These are phyloP conservation scores for Dipodomys ordii DNA, from an alignment of 2,113 vertebrate species.

Conservation along the genomic window DNA sequence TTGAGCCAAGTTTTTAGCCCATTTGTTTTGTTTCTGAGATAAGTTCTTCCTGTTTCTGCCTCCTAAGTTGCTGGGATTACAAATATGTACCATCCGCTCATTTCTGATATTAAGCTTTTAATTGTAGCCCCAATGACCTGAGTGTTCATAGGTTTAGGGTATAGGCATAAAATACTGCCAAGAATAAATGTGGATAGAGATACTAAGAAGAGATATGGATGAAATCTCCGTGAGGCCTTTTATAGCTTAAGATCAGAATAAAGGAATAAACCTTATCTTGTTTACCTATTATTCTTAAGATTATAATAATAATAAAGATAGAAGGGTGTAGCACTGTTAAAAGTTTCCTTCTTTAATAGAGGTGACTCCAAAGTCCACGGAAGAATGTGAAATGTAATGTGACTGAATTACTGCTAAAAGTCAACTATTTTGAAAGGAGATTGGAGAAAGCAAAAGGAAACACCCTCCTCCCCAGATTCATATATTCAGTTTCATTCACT, in stretches of 20 bases:
- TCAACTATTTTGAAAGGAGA: not conserved
- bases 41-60: too few species aligned
- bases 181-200: conserved; percentile 57
- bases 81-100: too few species aligned
- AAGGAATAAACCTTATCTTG: not conserved
- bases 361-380: conserved; percentile 61
- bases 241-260: conserved; percentile 10
- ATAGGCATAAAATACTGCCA: conserved; percentile 47
- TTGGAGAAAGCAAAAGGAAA: not conserved
- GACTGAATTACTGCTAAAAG: not conserved
- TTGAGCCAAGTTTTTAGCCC: too few species aligned
- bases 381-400: conserved; percentile 18
- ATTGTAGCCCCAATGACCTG: conserved; percentile 13
- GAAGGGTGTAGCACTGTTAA: not conserved
- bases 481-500: conserved; percentile 15
- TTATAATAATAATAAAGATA: conserved; percentile 54
- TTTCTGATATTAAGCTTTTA: not conserved
- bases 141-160: conserved; percentile 59
- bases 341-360: conserved; percentile 52
- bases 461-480: not conserved
- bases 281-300: conserved; percentile 43
- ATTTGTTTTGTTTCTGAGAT: too few species aligned
- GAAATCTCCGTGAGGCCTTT: conserved; percentile 36
- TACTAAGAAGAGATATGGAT: conserved; percentile 37
- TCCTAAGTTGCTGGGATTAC: too few species aligned